phyloP scores from a whole-genome alignment of 2,888 invertebrate species.

The Melanchra persicariae region DNA sequence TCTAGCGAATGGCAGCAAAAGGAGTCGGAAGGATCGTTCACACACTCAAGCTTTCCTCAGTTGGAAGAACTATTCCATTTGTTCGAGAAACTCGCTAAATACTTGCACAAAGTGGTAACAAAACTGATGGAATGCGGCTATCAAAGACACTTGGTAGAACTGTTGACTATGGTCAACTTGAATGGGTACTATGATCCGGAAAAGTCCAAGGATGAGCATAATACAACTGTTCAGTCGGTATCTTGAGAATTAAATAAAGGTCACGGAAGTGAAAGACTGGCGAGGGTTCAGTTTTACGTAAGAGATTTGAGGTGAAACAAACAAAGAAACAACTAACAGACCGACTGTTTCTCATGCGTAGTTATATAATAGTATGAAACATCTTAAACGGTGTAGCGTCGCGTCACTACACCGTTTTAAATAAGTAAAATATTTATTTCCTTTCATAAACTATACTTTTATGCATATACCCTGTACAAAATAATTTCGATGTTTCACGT shows the following conservation, averaged over 20 bases:
- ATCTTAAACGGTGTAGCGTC: too few relatives aligned
- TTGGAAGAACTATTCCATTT: slow-evolving; percentile 91
- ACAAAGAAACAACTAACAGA: too few relatives aligned
- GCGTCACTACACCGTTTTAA: too few relatives aligned
- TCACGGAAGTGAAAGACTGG: slow-evolving; percentile 7
- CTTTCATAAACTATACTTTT: too few relatives aligned
- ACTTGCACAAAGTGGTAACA: slow-evolving; percentile 91
- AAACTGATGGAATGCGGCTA: slow-evolving; percentile 92
- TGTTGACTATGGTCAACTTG: slow-evolving; percentile 92
- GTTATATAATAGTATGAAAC: too few relatives aligned
- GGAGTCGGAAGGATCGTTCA: slow-evolving; percentile 84
- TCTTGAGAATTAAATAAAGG: slow-evolving; percentile 29
- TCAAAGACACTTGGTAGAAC: slow-evolving; percentile 92
- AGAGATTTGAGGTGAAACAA: not conserved
- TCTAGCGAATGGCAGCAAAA: slow-evolving; percentile 91
- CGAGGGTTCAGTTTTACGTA: not conserved
- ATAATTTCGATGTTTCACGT: too few relatives aligned
- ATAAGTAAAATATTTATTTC: too few relatives aligned
- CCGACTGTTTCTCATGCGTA: too few relatives aligned
- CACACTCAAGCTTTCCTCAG: slow-evolving; percentile 91
- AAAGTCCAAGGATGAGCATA: slow-evolving; percentile 77
- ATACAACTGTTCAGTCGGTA: slow-evolving; percentile 70
- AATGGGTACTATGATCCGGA: slow-evolving; percentile 91
- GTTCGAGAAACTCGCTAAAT: slow-evolving; percentile 91
- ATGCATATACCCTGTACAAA: too few relatives aligned